Evolutionary conservation across 2,113 vertebrate species (phyloP).

Genomic region (Fukomys damarensis): DNA sequence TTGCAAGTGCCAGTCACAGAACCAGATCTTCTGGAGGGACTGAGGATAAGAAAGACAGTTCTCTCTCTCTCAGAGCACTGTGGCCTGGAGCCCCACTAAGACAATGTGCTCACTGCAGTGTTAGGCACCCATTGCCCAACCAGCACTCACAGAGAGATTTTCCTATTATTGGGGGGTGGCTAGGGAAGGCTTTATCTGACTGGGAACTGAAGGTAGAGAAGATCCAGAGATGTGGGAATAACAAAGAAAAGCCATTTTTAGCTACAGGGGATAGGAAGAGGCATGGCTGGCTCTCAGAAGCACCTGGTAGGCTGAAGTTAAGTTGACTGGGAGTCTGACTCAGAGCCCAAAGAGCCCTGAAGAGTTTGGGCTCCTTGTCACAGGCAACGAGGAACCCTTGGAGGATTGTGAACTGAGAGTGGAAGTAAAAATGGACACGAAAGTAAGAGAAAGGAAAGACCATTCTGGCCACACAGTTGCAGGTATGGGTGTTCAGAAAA

Average conservation of each 20-base stretch:
- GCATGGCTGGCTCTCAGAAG: background rate
- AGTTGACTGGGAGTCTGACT: fast-evolving
- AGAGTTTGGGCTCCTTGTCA: background rate
- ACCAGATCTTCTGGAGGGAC: background rate
- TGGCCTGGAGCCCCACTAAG: background rate
- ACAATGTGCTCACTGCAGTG: fast-evolving
- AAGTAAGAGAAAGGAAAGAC: background rate
- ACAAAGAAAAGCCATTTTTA: background rate
- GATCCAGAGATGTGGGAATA: background rate
- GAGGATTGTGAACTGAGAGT: background rate
- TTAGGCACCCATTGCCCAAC: fast-evolving
- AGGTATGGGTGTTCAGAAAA: too few species aligned
- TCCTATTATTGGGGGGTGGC: background rate
- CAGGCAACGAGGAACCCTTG: background rate
- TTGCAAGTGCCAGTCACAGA: fast-evolving
- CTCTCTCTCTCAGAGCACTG: background rate
- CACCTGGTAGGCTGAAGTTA: background rate
- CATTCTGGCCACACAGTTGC: background rate
- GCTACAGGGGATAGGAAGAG: background rate
- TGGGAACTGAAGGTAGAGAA: background rate
- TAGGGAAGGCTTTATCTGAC: background rate
- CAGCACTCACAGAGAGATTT: fast-evolving
- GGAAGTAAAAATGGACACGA: background rate
- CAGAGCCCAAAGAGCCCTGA: too few species aligned
- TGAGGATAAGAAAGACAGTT: background rate